Evolutionary conservation across 2,888 invertebrate species (phyloP), one percentile per base, ranked within the genome.

Genomic region (Nephrocerus scutellatus): DNA sequence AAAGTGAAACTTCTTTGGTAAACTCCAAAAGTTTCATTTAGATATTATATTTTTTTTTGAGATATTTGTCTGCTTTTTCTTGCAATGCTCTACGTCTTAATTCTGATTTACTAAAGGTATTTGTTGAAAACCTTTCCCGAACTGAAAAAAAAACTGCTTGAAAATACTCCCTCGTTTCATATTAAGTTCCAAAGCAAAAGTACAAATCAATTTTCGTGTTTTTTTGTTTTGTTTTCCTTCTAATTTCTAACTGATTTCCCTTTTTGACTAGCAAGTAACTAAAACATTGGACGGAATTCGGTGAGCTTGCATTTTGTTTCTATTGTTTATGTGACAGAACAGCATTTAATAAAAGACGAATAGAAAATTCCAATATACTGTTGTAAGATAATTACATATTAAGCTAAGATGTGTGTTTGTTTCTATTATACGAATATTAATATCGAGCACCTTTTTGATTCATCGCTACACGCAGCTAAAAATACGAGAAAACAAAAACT

Each of bases 271-370:
- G 46, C 30, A 7, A n/a, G n/a, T 35, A 45, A 43, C 43, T 51
- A 48, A 46, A 37, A 43, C 46, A 41, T 40, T 50, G 51, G 51
- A 51, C 51, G 51, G 51, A 51, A 46, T 44, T 51, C 44, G 47
- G 46, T 50, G 51, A 51, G 51, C 51, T 47, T 49, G 41, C 32
- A 47, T 41, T 38, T 36, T 23, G 9, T 22, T 21, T 24, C 15
- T 29, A n/a, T 26, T 26, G 13, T 16, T 15, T 26, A 12, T 25
- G 26, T 36, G 6, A 8, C 13, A 12, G 13, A 26, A 14, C 13
- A 8, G 26, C 13, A 9, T 29, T 14, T 29, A 15, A 8, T 25
- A 10, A 25, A 25, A 25, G 10, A 25, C n/a, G n/a, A 8, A 19
- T 30, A n/a, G 12, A 28, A 29, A 29, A 29, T 5, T 15, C n/a